These are phyloP conservation scores for Troides helena DNA, from an alignment of 2,888 invertebrate species.

Conservation along the genomic window DNA sequence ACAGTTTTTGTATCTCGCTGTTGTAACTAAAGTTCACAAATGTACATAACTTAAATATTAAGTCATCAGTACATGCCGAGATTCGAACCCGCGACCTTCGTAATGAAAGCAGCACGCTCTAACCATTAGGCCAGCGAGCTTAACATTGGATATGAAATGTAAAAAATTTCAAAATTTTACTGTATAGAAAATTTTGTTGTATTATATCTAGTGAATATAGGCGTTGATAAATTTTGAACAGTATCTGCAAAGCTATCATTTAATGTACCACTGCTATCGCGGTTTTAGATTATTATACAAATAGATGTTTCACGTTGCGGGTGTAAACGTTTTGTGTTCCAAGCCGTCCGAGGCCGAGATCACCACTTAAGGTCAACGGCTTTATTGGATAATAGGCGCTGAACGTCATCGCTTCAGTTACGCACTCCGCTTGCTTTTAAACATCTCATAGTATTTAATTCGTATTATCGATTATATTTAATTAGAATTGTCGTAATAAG, in stretches of 20 bases:
- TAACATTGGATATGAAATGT: no score
- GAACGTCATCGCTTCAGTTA: constrained; percentile 2
- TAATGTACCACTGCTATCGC: constrained; percentile 19
- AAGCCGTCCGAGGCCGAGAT: constrained; percentile 38
- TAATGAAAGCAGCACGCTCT: no score
- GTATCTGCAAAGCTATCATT: constrained; percentile 18
- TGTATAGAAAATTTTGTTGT: background rate
- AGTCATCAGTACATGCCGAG: no score
- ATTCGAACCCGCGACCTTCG: no score
- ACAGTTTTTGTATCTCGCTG: no score
- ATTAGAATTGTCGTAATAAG: no score
- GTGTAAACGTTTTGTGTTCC: constrained; percentile 62
- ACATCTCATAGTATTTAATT: background rate
- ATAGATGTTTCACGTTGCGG: constrained; percentile 57
- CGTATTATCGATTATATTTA: background rate
- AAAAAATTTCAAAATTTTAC: background rate
- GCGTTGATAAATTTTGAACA: constrained; percentile 2
- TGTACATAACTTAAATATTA: no score
- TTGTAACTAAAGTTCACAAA: no score
- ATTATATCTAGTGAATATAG: background rate
- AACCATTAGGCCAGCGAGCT: no score
- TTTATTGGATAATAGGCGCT: constrained; percentile 26
- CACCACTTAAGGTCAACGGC: constrained; percentile 39
- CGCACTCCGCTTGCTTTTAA: background rate
- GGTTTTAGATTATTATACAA: constrained; percentile 32